A percentile compares a stretch with the other conserved stretches of the same genome.
phyloP scores from a whole-genome alignment of 2,797 vertebrate species.

The Gallinago nigripennis region DNA sequence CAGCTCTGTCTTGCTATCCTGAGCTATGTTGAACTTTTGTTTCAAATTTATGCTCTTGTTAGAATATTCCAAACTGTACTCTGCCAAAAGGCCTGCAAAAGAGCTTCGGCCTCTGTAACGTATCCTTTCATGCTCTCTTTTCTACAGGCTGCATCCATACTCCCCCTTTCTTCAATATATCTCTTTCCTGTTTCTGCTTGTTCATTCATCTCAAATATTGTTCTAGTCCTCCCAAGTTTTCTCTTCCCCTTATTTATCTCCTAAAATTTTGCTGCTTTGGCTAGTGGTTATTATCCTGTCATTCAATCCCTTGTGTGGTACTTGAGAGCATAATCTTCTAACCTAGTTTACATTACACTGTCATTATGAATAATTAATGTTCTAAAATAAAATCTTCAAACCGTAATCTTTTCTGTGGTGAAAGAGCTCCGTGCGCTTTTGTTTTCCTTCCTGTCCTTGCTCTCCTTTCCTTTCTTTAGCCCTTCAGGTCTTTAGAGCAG shows the following conservation, averaged over 20 bases:
- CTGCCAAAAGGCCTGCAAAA: background rate
- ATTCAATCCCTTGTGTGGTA: conserved; percentile 59
- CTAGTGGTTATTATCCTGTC: conserved; percentile 42
- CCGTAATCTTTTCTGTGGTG: conserved; percentile 53
- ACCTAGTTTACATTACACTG: conserved; percentile 67
- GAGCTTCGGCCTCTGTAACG: background rate
- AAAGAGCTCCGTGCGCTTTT: conserved; percentile 50
- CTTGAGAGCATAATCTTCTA: conserved; percentile 62
- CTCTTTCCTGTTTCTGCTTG: background rate
- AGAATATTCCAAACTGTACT: background rate
- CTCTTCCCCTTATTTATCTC: background rate
- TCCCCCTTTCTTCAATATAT: background rate
- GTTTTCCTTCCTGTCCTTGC: conserved; percentile 35
- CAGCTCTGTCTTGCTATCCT: fast-evolving
- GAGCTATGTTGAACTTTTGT: background rate
- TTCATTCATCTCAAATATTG: background rate
- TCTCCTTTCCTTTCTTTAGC: conserved; percentile 34
- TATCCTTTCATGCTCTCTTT: background rate
- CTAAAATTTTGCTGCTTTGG: conserved; percentile 33
- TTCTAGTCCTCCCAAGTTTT: background rate
- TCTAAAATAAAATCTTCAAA: conserved; percentile 68
- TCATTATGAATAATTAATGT: conserved; percentile 63
- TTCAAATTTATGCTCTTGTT: background rate
- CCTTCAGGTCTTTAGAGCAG: background rate
- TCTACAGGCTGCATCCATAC: background rate